A percentile compares a stretch with the other conserved stretches of the same genome.
Evolutionary conservation across 2,113 vertebrate genomes (phyloP).

Genomic region (Xyrauchen texanus): DNA sequence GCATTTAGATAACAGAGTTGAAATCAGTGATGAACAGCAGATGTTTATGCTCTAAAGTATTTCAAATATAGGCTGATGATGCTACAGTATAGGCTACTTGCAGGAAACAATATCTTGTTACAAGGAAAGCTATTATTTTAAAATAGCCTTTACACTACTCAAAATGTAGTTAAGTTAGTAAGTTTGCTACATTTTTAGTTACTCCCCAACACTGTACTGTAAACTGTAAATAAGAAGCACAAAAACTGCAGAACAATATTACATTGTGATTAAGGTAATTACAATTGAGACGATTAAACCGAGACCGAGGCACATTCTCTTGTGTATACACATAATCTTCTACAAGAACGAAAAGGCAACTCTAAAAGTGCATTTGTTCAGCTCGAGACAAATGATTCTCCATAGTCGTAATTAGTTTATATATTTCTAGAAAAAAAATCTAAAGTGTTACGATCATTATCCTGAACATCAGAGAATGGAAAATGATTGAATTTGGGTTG

Average conservation of each 20-base stretch:
- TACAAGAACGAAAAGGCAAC: neutral
- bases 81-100: too few relatives aligned
- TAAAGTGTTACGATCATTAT: conserved; percentile 43
- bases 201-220: neutral
- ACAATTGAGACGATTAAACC: neutral
- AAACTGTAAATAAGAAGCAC: conserved; percentile 5
- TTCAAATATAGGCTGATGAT: too few relatives aligned
- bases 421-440: conserved; percentile 28
- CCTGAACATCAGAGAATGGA: conserved; percentile 37
- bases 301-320: neutral
- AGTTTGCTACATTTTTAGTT: too few relatives aligned
- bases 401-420: conserved; percentile 39
- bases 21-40: too few relatives aligned
- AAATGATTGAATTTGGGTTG: conserved; percentile 41
- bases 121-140: too few relatives aligned
- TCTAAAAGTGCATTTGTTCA: conserved; percentile 20
- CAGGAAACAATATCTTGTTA: too few relatives aligned
- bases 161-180: too few relatives aligned
- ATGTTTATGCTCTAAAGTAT: too few relatives aligned
- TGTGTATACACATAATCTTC: conserved; percentile 10
- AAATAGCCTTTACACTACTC: too few relatives aligned
- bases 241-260: conserved; percentile 8
- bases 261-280: conserved; percentile 2
- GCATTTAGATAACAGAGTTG: too few relatives aligned
- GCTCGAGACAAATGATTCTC: conserved; percentile 30